phyloP scores from a whole-genome alignment of 2,888 invertebrate genomes.

The Meiosimyza platycephala region DNA sequence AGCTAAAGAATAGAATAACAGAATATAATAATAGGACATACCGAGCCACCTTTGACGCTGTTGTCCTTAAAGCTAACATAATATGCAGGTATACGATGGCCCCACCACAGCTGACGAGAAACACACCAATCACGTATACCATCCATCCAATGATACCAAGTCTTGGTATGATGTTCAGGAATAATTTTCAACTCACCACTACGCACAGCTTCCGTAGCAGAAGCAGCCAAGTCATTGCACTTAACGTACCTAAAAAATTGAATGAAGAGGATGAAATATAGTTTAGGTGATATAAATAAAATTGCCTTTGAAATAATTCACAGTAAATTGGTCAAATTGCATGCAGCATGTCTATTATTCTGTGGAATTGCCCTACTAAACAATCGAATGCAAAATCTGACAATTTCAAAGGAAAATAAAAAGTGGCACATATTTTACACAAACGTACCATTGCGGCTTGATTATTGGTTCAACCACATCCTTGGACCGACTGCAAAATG shows the following conservation, averaged over 20 bases:
- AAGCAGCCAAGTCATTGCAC: conserved; percentile 88
- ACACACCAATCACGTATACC: conserved; percentile 99
- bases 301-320: too few relatives aligned
- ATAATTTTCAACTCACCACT: conserved; percentile 87
- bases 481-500: conserved; percentile 94
- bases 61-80: conserved; percentile 73
- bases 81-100: conserved; percentile 97
- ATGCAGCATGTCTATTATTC: too few relatives aligned
- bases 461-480: conserved; percentile 97
- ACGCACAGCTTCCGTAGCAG: conserved; percentile 84
- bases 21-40: conserved; percentile 49
- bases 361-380: too few relatives aligned
- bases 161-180: conserved; percentile 90
- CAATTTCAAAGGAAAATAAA: not conserved
- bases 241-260: conserved; percentile 79
- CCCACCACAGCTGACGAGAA: conserved; percentile 99
- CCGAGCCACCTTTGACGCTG: conserved; percentile 58
- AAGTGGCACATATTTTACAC: too few relatives aligned
- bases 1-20: too few relatives aligned
- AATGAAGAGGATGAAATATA: too few relatives aligned
- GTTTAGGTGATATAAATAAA: too few relatives aligned
- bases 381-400: not conserved
- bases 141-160: conserved; percentile 97
- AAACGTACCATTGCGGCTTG: conserved; percentile 91
- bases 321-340: too few relatives aligned